These are phyloP conservation scores for Octopus sinensis DNA, from an alignment of 1,140 invertebrate species.

Conservation along the genomic window DNA sequence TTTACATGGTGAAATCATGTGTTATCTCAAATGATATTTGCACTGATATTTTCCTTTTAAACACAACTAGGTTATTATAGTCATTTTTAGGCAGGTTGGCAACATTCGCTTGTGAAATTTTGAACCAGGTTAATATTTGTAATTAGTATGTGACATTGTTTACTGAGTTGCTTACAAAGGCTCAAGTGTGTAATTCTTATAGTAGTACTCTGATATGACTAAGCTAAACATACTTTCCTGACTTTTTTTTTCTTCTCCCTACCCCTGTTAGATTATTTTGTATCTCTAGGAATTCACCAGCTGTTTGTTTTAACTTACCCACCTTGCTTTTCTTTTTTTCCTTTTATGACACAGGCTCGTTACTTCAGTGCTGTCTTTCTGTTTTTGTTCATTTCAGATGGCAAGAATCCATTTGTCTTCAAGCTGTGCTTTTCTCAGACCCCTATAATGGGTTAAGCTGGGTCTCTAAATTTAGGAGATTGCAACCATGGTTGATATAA, in stretches of 20 bases:
- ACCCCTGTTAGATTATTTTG: neutral
- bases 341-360: neutral
- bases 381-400: constrained; percentile 66
- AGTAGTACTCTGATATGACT: neutral
- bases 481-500: neutral
- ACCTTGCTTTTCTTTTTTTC: neutral
- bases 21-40: neutral
- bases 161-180: neutral
- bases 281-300: neutral
- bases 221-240: neutral
- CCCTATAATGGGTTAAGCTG: constrained; percentile 33
- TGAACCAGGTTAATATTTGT: neutral
- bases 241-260: neutral
- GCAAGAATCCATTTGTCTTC: constrained; percentile 95
- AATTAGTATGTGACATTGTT: neutral
- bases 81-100: neutral
- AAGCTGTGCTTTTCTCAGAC: constrained; percentile 67
- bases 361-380: constrained; percentile 11
- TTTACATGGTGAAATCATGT: neutral
- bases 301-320: neutral
- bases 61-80: neutral
- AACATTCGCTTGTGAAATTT: neutral
- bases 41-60: neutral
- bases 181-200: neutral
- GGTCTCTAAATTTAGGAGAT: constrained; percentile 8